A percentile compares a stretch with the other conserved stretches of the same genome.
Conservation (phyloP, 2,888 invertebrate species). For the Electrophaes corylata region DNA sequence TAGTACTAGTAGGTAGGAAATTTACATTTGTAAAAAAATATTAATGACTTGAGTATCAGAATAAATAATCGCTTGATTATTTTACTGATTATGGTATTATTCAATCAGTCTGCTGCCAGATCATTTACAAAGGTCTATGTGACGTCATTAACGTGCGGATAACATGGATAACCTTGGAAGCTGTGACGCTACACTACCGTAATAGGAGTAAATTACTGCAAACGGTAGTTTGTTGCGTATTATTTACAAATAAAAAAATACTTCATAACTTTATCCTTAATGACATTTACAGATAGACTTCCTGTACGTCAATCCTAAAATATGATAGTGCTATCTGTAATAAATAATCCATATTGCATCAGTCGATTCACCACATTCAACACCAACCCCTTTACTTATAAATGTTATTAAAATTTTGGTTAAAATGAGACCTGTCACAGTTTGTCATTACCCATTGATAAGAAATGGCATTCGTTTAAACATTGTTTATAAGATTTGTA, state of each 20-base stretch:
- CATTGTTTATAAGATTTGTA: too few relatives aligned
- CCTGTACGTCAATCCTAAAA: neutral
- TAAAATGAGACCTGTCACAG: too few relatives aligned
- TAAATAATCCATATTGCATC: neutral
- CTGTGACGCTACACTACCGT: slow-evolving; percentile 5
- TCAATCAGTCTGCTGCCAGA: slow-evolving; percentile 29
- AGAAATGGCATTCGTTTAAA: too few relatives aligned
- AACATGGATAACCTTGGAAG: slow-evolving; percentile 11
- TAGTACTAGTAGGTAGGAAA: too few relatives aligned
- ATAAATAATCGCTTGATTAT: slow-evolving; percentile 18
- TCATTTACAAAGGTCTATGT: slow-evolving; percentile 14
- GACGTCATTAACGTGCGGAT: slow-evolving; percentile 24
- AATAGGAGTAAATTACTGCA: neutral
- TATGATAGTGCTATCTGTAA: neutral
- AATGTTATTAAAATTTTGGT: too few relatives aligned
- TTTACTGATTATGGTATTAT: slow-evolving; percentile 31
- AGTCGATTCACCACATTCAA: too few relatives aligned
- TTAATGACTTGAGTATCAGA: too few relatives aligned
- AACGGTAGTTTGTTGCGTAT: neutral
- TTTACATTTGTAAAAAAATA: too few relatives aligned
- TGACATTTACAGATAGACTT: neutral
- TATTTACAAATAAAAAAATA: neutral
- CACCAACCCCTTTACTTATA: too few relatives aligned
- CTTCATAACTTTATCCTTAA: neutral
- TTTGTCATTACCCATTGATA: too few relatives aligned